Evolutionary conservation across 1,140 invertebrate genomes (phyloP), one percentile per base, ranked within the genome.

Genomic region (Macrocentrus cingulum): DNA sequence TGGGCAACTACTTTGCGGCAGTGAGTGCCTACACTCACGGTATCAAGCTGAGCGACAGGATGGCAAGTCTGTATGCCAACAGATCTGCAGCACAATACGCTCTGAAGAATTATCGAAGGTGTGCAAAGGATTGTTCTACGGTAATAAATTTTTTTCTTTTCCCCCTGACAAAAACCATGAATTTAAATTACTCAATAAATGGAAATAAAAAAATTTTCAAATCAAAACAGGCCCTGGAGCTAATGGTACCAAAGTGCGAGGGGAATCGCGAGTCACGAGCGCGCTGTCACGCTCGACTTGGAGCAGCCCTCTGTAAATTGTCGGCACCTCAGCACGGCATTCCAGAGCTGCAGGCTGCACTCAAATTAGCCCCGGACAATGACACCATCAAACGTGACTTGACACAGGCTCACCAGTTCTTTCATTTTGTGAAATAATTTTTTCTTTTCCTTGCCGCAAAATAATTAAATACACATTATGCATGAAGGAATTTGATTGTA

Each of bases 1-100:
- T 78, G 56, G 85, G 85, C 19, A 91, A 94, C 77, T 91, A 87
- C 72, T 77, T 90, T 39, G 89, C 87, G 13, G 91, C 91, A 0
- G 82, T 93, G 7, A 92, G 88, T 72, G 91, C 90, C 11, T 93
- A 90, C 66, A 84, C 84, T 18, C 89, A 90, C 70, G 91, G 88
- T 1, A 88, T 94, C 20, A 85, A 86, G 64, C 75, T 92, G 1
- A 88, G 87, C 50, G 82, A 86, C 23, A 88, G 90, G 67, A 83
- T 91, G 70, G 83, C 86, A 4, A 86, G 86, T 52, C 78, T 94
- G 2, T 92, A 87, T 70, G 84, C 87, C 0, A 90, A 88, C 62
- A 81, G 91, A 75, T 87, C 91, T 3, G 85, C 85, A 25, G 88
- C 89, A 18, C 91, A 94, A 73, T 84, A 91, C 51, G 84, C 84